phyloP scores from a whole-genome alignment of 2,113 vertebrate genomes.

The Scophthalmus maximus region DNA sequence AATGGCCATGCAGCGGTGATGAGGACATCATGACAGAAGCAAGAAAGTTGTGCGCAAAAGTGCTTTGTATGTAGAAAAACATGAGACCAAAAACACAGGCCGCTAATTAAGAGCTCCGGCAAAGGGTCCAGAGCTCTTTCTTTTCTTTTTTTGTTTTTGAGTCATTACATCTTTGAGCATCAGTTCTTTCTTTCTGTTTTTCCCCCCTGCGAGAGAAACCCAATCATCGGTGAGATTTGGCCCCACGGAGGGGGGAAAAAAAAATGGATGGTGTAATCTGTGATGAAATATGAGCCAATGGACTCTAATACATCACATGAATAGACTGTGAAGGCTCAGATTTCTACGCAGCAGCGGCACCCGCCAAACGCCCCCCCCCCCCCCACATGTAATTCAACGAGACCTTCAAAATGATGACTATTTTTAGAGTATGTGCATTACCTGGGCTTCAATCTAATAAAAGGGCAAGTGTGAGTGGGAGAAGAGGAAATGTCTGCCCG shows the following conservation, averaged over 20 bases:
- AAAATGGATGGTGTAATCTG: slow-evolving; percentile 29
- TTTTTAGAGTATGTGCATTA: slow-evolving; percentile 70
- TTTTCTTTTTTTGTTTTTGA: background rate
- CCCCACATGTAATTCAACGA: slow-evolving; percentile 56
- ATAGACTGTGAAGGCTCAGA: slow-evolving; percentile 62
- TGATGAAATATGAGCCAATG: slow-evolving; percentile 67
- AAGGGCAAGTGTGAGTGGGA: slow-evolving; percentile 70
- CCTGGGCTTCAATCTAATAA: slow-evolving; percentile 68
- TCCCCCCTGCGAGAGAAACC: slow-evolving; percentile 33
- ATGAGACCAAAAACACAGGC: slow-evolving; percentile 38
- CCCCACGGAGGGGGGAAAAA: background rate
- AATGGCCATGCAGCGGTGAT: slow-evolving; percentile 56
- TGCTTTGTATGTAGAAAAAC: slow-evolving; percentile 52
- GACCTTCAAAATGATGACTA: slow-evolving; percentile 67
- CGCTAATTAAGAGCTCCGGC: slow-evolving; percentile 45
- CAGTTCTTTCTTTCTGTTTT: slow-evolving; percentile 8
- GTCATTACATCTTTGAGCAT: slow-evolving; percentile 22
- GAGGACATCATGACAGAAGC: slow-evolving; percentile 56
- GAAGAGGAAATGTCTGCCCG: slow-evolving; percentile 71
- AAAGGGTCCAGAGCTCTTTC: background rate
- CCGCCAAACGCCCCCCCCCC: slow-evolving; percentile 35
- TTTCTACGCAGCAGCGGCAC: slow-evolving; percentile 53
- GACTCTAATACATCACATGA: slow-evolving; percentile 69
- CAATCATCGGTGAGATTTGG: slow-evolving; percentile 52
- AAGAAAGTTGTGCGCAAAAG: slow-evolving; percentile 39